phyloP scores from a whole-genome alignment of 2,113 vertebrate species.

The Capreolus pygargus region DNA sequence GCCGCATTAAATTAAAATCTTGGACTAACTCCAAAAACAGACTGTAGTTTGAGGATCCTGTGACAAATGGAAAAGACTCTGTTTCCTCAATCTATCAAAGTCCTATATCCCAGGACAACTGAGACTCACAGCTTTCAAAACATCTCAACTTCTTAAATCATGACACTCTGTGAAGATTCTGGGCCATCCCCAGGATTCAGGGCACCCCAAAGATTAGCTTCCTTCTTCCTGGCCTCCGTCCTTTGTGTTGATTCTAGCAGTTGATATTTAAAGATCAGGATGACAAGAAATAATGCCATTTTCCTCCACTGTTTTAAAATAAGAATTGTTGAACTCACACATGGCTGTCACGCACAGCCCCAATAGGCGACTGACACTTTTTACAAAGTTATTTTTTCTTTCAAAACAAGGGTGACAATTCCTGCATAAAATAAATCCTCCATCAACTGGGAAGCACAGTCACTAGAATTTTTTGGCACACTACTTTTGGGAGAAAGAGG shows the following conservation, averaged over 20 bases:
- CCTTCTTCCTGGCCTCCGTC: not conserved
- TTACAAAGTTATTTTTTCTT: constrained; percentile 26
- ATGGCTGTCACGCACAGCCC: not conserved
- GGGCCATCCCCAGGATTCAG: not conserved
- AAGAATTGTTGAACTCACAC: constrained; percentile 31
- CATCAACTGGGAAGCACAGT: not conserved
- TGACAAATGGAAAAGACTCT: constrained; percentile 31
- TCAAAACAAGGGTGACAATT: constrained; percentile 31
- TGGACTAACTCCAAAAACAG: not conserved
- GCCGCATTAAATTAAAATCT: constrained; percentile 42
- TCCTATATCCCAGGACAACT: not conserved
- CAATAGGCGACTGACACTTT: not conserved
- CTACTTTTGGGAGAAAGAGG: not conserved
- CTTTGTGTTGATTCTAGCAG: not conserved
- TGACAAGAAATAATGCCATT: not conserved
- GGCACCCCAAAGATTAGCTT: not conserved
- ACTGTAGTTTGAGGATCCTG: not conserved
- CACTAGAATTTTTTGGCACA: not conserved
- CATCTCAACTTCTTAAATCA: not conserved
- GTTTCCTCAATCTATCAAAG: not conserved
- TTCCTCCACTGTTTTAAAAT: not conserved
- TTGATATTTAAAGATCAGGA: constrained; percentile 22
- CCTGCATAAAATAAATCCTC: constrained; percentile 2
- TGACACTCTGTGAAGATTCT: not conserved
- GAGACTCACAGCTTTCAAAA: constrained; percentile 56